Evolutionary conservation across 2,888 invertebrate genomes (phyloP), one percentile per base, ranked within the genome.

Genomic region (Allolobophora icterica): DNA sequence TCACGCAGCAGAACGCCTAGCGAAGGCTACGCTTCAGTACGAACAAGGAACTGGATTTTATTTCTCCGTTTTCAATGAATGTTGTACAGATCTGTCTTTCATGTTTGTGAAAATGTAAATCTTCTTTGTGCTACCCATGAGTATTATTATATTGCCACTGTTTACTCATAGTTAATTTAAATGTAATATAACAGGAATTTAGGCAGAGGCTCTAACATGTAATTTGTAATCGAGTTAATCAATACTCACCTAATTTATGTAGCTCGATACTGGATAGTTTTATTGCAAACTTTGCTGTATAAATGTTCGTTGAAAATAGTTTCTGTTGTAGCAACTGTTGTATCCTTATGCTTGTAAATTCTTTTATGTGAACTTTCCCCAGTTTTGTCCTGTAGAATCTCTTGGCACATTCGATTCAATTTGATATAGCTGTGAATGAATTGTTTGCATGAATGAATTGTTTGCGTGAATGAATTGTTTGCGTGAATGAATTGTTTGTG

Each of bases 1-100:
- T 94, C 33, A 91, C 93, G n/a, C 93, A 90, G 30, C 91, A 91
- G 24, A 92, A 92, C 42, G 92, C 92, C 11, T 92, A 84, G 83
- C n/a, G 1, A 24, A 71, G 0, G 71, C 30, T 71, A 11, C 17
- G 71, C 71, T 71, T 30, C 71, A n/a, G 71, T n/a, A 8, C 30
- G n/a, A n/a, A n/a, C 71, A n/a, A 71, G 71, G n/a, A n/a, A 71
- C 71, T n/a, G 71, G 30, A 52, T n/a, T 71, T n/a, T 71, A n/a
- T 71, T 71, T 71, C 5, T 71, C n/a, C n/a, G 71, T 71, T 71
- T 71, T 71, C 71, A 71, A 11, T 71, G 71, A 71, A 71, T 71
- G 71, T 71, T 71, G 71, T 71, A 71, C 71, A 71, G 71, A 30
- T 30, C 13, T 11, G 71, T 71, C 71, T 71, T 71, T 71, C 71